These are phyloP conservation scores for Otis tarda DNA, from an alignment of 2,113 vertebrate genomes.

Conservation along the genomic window DNA sequence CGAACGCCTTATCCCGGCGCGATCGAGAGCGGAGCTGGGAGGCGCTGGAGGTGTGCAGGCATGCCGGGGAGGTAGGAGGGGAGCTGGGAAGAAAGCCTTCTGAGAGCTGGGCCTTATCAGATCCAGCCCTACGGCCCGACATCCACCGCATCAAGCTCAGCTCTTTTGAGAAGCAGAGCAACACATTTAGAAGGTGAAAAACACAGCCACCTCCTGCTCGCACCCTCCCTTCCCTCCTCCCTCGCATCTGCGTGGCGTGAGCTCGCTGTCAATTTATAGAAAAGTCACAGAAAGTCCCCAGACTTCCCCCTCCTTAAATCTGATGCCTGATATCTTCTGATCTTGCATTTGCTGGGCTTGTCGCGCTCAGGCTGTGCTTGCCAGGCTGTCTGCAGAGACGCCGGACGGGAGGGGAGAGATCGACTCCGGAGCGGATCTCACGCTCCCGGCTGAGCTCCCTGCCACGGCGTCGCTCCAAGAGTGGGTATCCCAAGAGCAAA, in stretches of 20 bases:
- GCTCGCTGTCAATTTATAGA: background rate
- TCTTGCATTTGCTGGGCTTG: background rate
- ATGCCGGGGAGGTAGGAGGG: background rate
- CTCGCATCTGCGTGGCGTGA: background rate
- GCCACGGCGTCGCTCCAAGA: accelerated
- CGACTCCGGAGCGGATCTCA: accelerated
- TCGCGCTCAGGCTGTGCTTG: background rate
- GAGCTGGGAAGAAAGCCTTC: background rate
- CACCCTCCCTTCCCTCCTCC: background rate
- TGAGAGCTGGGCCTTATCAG: conserved; percentile 1
- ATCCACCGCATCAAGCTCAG: background rate
- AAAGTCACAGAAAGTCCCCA: conserved; percentile 22
- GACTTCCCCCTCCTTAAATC: background rate
- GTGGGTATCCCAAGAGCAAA: background rate
- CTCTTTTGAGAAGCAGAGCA: background rate
- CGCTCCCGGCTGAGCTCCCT: background rate
- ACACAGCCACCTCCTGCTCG: background rate
- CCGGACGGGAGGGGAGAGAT: accelerated
- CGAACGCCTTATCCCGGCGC: background rate
- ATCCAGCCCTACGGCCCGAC: background rate
- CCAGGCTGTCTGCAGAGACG: accelerated
- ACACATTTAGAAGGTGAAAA: background rate
- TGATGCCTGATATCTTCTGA: background rate
- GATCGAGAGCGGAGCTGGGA: background rate
- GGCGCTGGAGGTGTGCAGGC: background rate